Base-by-base conservation (phyloP, 2,888 invertebrate genomes). In the Lucinisca nassula region DNA sequence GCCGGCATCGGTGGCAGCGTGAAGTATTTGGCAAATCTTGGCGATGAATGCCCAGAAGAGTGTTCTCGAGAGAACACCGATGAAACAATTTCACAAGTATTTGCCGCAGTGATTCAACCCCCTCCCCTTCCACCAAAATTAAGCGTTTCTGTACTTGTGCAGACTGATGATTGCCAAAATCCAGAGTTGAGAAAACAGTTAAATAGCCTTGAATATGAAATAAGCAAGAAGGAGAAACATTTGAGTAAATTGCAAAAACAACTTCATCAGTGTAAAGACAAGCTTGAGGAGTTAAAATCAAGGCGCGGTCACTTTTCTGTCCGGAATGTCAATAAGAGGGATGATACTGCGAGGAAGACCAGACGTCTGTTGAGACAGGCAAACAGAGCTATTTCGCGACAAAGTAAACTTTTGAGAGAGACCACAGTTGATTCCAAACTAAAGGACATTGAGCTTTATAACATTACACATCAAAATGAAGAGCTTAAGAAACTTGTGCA, bases 221-320 rank as follows among this genome's bases (percentile, higher is more conserved):
- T 38, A 10, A 72, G 12, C 38, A 72, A 72, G 40, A 40, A 14
- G n/a, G 72, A 72, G 72, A 72, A 72, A 37, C 72, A 40, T n/a
- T 24, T 24, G 12, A n/a, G 30, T 38, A n/a, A 32, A 37, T 21
- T 72, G 38, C n/a, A 72, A 37, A 72, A 37, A 72, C 72, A 72
- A 37, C 4, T 72, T 38, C 4, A 38, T 21, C 3, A n/a, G 37
- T 38, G n/a, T 72, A 30, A 8, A 10, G 72, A 37, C 4, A 37
- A 72, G 21, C 51, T 45, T 4, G 17, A 49, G 21, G 8, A 75
- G 17, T 75, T 75, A 10, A 75, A 75, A 27, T 35, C 35, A 24
- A 45, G 75, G 4, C n/a, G 0, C n/a, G 79, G 79, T n/a, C 79
- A 79, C 37, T 79, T 61, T 79, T 67, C 79, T 70, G 24, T 79